Base-by-base conservation (phyloP, 2,888 invertebrate genomes). In the Halictus quadricinctus region DNA sequence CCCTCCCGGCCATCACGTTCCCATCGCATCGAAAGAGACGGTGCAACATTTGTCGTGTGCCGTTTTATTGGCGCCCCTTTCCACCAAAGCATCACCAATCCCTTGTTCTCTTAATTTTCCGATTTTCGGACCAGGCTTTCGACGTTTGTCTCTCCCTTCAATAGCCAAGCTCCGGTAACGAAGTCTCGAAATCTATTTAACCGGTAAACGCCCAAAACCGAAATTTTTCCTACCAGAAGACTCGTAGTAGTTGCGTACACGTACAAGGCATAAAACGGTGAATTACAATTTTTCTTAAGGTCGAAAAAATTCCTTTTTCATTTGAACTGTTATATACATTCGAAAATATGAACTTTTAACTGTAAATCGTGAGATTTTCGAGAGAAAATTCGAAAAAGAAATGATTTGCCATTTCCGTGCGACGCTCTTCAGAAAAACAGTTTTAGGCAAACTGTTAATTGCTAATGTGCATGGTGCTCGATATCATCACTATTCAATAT, bases 11-110 rank as follows among this genome's bases (percentile, higher is more conserved):
- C 66, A 66, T 66, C 66, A 66, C 60, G n/a, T 54, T 50, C 66
- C 18, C 41, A 48, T 78, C 60, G 58, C 70, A 41, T 69, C 76
- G 46, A 76, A 76, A 85, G 74, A 86, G 78, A 46, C 79, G 73
- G 60, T 58, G 73, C 78, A 80, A 88, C 83, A 86, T 88, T 88
- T 80, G 85, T 83, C 86, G 86, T 83, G 81, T 81, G 81, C 83
- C 66, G 60, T 88, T 88, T 88, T 81, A 88, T 88, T 88, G 79
- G 83, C 77, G 77, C 72, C 85, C 64, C 29, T 81, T 84, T 66
- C 74, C 81, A 84, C 79, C 79, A 70, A 77, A 87, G 74, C 74
- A 66, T 76, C 54, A 29, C 75, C 54, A 3, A 43, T 84, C 74
- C 73, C 74, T 60, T 81, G 77, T 77, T 78, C 77, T n/a, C 50